Conservation (phyloP, 2,797 vertebrate species). For the Coreius guichenoti region DNA sequence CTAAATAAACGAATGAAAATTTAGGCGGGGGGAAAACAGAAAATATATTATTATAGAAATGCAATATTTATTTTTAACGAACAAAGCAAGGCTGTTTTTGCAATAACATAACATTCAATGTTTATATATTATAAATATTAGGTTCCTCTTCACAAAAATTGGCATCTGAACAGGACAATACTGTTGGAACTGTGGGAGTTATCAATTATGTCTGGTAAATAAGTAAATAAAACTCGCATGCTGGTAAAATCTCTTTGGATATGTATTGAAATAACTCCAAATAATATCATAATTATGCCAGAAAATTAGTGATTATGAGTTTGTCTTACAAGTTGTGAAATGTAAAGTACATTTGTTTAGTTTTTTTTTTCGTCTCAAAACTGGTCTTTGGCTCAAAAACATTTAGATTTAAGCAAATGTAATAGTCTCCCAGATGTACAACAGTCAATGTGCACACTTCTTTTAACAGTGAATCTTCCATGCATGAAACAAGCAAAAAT, state of each 20-base stretch:
- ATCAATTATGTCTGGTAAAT: neutral
- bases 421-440: neutral
- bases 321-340: neutral
- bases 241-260: neutral
- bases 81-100: neutral
- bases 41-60: neutral
- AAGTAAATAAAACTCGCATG: neutral
- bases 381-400: neutral
- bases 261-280: neutral
- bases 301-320: neutral
- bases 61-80: neutral
- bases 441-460: neutral
- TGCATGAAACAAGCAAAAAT: neutral
- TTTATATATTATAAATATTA: neutral
- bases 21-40: neutral
- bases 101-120: neutral
- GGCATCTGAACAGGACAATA: neutral
- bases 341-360: neutral
- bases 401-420: neutral
- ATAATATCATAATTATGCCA: neutral
- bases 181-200: neutral
- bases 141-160: neutral
- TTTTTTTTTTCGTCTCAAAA: neutral
- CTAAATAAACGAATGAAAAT: neutral
- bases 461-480: neutral